Percentiles rank a stretch among this genome's conserved stretches.
Conservation (phyloP, 2,113 vertebrate species). For the Alectura lathami region DNA sequence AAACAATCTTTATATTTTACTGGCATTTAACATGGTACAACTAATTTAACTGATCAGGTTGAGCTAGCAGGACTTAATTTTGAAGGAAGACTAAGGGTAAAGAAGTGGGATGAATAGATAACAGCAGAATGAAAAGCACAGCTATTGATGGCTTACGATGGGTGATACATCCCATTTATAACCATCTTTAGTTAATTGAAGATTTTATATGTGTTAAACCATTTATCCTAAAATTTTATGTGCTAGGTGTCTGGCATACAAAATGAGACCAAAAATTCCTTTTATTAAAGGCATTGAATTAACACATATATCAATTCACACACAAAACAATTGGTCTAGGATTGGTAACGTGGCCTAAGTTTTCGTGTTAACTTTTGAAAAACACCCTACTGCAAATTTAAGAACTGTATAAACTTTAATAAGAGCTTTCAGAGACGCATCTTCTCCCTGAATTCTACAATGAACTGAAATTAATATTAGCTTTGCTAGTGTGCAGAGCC, state of each 20-base stretch:
- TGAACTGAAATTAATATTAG: neutral
- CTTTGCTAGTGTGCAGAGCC: neutral
- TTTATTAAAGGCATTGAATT: neutral
- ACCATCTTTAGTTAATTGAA: neutral
- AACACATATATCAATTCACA: neutral
- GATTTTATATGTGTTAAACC: neutral
- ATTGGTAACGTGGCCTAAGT: neutral
- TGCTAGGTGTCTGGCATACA: neutral
- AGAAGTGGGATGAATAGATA: neutral
- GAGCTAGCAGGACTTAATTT: neutral
- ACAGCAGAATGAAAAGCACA: neutral
- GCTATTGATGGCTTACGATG: neutral
- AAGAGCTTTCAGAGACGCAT: neutral
- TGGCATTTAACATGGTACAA: neutral
- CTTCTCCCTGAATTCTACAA: neutral
- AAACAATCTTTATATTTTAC: neutral
- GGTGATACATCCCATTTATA: neutral
- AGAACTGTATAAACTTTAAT: neutral
- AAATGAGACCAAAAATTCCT: neutral
- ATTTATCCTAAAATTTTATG: neutral
- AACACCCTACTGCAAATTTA: neutral
- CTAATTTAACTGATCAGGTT: neutral
- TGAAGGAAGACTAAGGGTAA: neutral
- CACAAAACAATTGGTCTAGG: neutral
- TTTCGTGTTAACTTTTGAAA: neutral